Evolutionary conservation across 2,113 vertebrate species (phyloP).

Genomic region (Peromyscus maniculatus): DNA sequence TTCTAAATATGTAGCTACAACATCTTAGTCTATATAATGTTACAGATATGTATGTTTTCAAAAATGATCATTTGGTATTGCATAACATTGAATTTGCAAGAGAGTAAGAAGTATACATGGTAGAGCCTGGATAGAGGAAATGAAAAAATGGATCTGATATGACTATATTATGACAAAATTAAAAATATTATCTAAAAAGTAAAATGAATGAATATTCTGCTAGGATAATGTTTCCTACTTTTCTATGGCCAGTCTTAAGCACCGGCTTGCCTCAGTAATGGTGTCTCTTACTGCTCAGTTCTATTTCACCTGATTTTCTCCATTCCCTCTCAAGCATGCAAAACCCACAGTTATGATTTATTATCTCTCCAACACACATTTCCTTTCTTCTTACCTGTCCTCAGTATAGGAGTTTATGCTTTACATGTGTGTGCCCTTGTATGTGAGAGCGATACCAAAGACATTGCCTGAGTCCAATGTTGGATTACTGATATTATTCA

Average conservation of each 20-base stretch:
- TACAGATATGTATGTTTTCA: too few relatives aligned
- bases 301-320: neutral
- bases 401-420: neutral
- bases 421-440: neutral
- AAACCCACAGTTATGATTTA: neutral
- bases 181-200: neutral
- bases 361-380: neutral
- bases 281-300: neutral
- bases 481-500: neutral
- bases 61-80: neutral
- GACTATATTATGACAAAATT: neutral
- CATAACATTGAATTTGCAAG: neutral
- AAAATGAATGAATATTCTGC: neutral
- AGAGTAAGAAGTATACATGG: neutral
- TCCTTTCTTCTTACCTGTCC: neutral
- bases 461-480: neutral
- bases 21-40: neutral
- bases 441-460: too few relatives aligned
- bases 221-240: neutral
- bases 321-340: neutral
- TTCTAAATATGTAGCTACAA: neutral
- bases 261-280: neutral
- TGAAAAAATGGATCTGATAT: neutral
- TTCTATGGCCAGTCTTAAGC: neutral
- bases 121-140: neutral